These are phyloP conservation scores for Nasonia longicornis DNA, from an alignment of 1,140 invertebrate species.

Conservation along the genomic window DNA sequence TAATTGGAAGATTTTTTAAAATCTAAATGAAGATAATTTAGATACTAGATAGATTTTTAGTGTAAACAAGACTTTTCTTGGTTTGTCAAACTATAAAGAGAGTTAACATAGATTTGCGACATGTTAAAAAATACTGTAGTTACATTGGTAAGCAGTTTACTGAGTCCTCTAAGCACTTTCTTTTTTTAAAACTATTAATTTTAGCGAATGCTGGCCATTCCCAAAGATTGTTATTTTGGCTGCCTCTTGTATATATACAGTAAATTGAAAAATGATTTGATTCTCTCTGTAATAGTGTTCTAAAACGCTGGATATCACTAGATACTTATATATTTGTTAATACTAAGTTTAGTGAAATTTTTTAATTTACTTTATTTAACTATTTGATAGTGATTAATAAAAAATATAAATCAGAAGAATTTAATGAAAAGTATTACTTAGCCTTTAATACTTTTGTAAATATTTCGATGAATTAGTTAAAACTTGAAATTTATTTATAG, in stretches of 20 bases:
- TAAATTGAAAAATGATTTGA: constrained; percentile 23
- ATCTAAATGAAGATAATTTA: constrained; percentile 9
- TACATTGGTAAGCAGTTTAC: not conserved
- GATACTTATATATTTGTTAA: constrained; percentile 13
- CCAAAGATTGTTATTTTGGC: constrained; percentile 52
- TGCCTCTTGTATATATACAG: constrained; percentile 32
- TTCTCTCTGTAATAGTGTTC: constrained; percentile 15
- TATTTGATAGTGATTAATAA: not conserved
- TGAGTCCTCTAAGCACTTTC: constrained; percentile 7
- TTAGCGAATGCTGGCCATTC: constrained; percentile 57
- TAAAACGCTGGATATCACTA: constrained; percentile 38
- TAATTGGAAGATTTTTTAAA: constrained; percentile 40
- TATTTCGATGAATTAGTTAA: constrained; percentile 18
- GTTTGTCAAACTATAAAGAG: not conserved
- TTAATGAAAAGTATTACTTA: not conserved
- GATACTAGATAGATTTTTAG: not conserved
- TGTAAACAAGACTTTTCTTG: constrained; percentile 2
- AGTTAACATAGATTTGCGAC: not conserved
- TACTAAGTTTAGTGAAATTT: not conserved
- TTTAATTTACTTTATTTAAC: constrained; percentile 8
- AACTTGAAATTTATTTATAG: not conserved
- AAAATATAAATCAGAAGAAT: constrained; percentile 2
- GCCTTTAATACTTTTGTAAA: constrained; percentile 32
- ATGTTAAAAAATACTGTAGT: not conserved
- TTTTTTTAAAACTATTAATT: constrained; percentile 33